A percentile compares a stretch with the other conserved stretches of the same genome.
These are phyloP conservation scores for Pipistrellus pipistrellus DNA, from an alignment of 2,797 vertebrate species.

Conservation along the genomic window DNA sequence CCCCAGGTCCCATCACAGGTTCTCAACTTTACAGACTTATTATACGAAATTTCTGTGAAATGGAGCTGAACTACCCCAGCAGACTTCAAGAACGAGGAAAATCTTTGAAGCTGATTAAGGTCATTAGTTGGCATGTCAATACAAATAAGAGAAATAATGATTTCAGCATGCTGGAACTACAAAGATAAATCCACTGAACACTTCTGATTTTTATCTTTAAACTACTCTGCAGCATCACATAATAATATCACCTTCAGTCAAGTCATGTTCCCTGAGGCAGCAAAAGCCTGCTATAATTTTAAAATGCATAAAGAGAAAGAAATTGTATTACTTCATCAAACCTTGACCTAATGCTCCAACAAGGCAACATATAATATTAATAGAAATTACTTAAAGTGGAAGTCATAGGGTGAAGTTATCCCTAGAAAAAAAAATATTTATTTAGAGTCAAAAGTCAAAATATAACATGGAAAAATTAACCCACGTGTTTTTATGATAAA, in stretches of 20 bases:
- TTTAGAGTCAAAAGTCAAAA: slow-evolving; percentile 68
- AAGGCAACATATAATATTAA: slow-evolving; percentile 54
- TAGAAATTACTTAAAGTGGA: slow-evolving; percentile 62
- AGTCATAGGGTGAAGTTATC: slow-evolving; percentile 56
- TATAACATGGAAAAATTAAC: slow-evolving; percentile 55
- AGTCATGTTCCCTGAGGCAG: slow-evolving; percentile 44
- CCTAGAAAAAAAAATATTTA: slow-evolving; percentile 57
- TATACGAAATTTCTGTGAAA: slow-evolving; percentile 57
- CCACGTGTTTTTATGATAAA: neutral
- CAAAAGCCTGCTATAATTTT: slow-evolving; percentile 63
- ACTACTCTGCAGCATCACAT: slow-evolving; percentile 49
- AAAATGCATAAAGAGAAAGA: slow-evolving; percentile 58
- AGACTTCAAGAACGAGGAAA: slow-evolving; percentile 59
- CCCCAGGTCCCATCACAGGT: neutral
- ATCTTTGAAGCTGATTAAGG: slow-evolving; percentile 61
- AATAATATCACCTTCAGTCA: slow-evolving; percentile 59
- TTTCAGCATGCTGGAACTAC: slow-evolving; percentile 61
- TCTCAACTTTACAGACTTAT: slow-evolving; percentile 36
- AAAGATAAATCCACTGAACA: slow-evolving; percentile 69
- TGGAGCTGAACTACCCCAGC: slow-evolving; percentile 1
- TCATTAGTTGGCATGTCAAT: slow-evolving; percentile 56
- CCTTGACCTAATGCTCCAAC: slow-evolving; percentile 59
- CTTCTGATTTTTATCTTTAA: slow-evolving; percentile 71
- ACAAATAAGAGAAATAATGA: slow-evolving; percentile 74
- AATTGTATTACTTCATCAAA: slow-evolving; percentile 65